A percentile compares a stretch with the other conserved stretches of the same genome.
phyloP scores from a whole-genome alignment of 2,888 invertebrate species.

The Epsilonema sp. region DNA sequence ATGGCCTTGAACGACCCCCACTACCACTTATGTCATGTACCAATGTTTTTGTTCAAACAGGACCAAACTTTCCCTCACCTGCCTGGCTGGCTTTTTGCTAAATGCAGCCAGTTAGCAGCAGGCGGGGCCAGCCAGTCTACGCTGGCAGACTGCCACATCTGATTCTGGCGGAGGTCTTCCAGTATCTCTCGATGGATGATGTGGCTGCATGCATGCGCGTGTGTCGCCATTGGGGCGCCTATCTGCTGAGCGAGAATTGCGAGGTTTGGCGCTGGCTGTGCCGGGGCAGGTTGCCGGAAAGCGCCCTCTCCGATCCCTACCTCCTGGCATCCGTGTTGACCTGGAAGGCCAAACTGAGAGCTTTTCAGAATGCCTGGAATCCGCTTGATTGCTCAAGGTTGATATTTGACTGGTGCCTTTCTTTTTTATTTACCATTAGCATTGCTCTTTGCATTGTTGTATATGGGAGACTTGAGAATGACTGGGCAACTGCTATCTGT shows the following conservation, averaged over 20 bases:
- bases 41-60: no score
- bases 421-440: no score
- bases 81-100: no score
- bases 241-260: slow-evolving; percentile 54
- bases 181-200: slow-evolving; percentile 53
- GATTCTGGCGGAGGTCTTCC: slow-evolving; percentile 17
- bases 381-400: slow-evolving; percentile 69
- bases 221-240: slow-evolving; percentile 76
- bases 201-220: slow-evolving; percentile 69
- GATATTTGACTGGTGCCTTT: no score
- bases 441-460: no score
- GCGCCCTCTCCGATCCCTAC: slow-evolving; percentile 60
- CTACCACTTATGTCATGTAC: no score
- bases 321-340: slow-evolving; percentile 65
- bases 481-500: no score
- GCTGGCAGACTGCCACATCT: slow-evolving; percentile 15
- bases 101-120: no score
- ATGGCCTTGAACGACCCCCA: no score
- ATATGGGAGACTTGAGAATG: no score
- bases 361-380: slow-evolving; percentile 88
- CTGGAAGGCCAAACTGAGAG: slow-evolving; percentile 75
- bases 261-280: slow-evolving; percentile 86
- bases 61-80: no score
- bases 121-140: not conserved
- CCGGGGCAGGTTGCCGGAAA: slow-evolving; percentile 61